A percentile compares a stretch with the other conserved stretches of the same genome.
These are phyloP conservation scores for Globodera ellingtonae DNA, from an alignment of 1,140 invertebrate species.

Conservation along the genomic window DNA sequence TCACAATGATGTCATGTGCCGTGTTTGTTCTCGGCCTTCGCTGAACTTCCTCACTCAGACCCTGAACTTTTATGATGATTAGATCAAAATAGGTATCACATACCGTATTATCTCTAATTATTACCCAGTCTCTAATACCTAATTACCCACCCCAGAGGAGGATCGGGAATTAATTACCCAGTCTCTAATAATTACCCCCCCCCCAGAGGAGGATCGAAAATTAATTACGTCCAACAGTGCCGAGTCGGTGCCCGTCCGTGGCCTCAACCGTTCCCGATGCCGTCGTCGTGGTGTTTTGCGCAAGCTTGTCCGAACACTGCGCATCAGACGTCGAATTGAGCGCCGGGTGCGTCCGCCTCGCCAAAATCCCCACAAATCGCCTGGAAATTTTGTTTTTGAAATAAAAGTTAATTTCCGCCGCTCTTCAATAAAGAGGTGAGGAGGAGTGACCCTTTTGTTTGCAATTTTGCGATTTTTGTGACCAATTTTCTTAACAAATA, in stretches of 20 bases:
- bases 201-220: too few species aligned
- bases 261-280: background rate
- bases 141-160: too few species aligned
- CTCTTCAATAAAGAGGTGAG: too few species aligned
- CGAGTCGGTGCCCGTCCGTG: background rate
- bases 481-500: too few species aligned
- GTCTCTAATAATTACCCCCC: too few species aligned
- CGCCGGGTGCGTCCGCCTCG: constrained; percentile 24
- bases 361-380: constrained; percentile 29
- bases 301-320: constrained; percentile 15
- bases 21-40: background rate
- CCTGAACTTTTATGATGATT: background rate
- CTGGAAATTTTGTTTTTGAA: background rate
- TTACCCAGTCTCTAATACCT: too few species aligned
- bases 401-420: too few species aligned
- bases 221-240: background rate
- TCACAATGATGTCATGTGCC: constrained; percentile 2
- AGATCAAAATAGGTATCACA: background rate
- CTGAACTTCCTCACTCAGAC: background rate
- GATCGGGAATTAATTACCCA: too few species aligned
- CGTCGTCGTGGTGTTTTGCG: background rate
- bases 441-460: too few species aligned
- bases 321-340: constrained; percentile 19
- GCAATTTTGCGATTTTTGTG: too few species aligned
- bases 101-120: too few species aligned